A percentile compares a stretch with the other conserved stretches of the same genome.
phyloP scores from a whole-genome alignment of 2,888 invertebrate species.

The Dasysyrphus albostriatus region DNA sequence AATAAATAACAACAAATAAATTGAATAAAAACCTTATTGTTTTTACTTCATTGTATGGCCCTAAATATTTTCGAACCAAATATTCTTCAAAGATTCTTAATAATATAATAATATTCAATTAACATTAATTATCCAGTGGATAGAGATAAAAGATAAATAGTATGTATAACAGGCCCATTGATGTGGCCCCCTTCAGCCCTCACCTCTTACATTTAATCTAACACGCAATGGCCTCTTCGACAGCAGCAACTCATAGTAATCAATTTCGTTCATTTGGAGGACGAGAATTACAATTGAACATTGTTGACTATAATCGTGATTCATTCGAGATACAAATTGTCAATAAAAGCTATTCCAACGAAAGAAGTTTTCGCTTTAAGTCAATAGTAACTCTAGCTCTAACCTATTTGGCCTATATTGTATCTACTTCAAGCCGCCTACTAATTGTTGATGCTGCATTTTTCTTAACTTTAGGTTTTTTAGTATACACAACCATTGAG shows the following conservation, averaged over 20 bases:
- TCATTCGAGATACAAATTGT: slow-evolving; percentile 64
- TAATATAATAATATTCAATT: neutral
- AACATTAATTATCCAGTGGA: neutral
- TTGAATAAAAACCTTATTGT: neutral
- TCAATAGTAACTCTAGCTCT: slow-evolving; percentile 37
- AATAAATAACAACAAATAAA: slow-evolving; percentile 37
- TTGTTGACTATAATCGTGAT: slow-evolving; percentile 64
- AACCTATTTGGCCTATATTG: slow-evolving; percentile 47
- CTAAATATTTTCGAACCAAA: neutral
- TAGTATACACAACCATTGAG: slow-evolving; percentile 76
- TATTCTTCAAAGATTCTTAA: neutral
- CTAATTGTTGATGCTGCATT: slow-evolving; percentile 64
- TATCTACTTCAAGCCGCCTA: slow-evolving; percentile 41
- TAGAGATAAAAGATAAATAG: slow-evolving; percentile 14
- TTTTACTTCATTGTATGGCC: slow-evolving; percentile 12
- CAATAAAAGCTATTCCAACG: slow-evolving; percentile 57
- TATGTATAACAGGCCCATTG: neutral
- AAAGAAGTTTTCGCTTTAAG: slow-evolving; percentile 60
- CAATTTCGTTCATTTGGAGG: slow-evolving; percentile 67
- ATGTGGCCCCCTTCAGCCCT: neutral
- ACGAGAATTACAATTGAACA: slow-evolving; percentile 57
- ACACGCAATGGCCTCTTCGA: neutral
- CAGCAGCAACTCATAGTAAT: slow-evolving; percentile 30
- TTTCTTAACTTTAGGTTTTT: slow-evolving; percentile 64
- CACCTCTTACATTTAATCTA: neutral